Conservation (phyloP, 2,113 vertebrate species). For the Triplophysa dalaica region DNA sequence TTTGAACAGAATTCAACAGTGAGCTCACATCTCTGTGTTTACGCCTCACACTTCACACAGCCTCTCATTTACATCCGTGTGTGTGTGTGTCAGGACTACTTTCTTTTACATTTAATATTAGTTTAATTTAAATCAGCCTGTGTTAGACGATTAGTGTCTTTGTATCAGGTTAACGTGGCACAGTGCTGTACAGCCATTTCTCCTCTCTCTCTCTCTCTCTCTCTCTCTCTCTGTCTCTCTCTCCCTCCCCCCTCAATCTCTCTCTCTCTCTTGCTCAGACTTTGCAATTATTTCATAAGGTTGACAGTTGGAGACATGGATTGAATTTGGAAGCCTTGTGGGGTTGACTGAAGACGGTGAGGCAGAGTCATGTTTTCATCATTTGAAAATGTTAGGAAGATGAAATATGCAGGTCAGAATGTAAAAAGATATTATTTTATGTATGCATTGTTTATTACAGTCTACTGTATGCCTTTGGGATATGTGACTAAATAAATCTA, state of each 20-base stretch:
- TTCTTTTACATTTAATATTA: slow-evolving; percentile 43
- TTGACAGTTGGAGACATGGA: slow-evolving; percentile 26
- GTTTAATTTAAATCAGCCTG: slow-evolving; percentile 36
- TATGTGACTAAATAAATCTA: not conserved
- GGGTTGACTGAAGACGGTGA: not conserved
- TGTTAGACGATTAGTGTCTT: slow-evolving; percentile 18
- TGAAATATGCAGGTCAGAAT: not conserved
- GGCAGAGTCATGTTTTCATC: not conserved
- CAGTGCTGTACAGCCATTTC: not conserved
- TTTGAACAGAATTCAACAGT: slow-evolving; percentile 4
- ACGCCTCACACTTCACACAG: not conserved
- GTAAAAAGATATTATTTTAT: not conserved
- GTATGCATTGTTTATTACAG: not conserved
- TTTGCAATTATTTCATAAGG: slow-evolving; percentile 47
- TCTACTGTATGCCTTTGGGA: not conserved
- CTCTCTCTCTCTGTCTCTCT: slow-evolving; percentile 13
- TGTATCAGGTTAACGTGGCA: slow-evolving; percentile 17
- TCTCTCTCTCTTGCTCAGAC: slow-evolving; percentile 14
- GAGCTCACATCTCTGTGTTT: not conserved
- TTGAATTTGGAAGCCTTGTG: slow-evolving; percentile 23
- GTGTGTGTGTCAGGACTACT: slow-evolving; percentile 14
- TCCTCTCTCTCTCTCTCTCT: slow-evolving; percentile 2
- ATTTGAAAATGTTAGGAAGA: not conserved
- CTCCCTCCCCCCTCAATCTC: slow-evolving; percentile 16
- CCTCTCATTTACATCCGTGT: not conserved